A percentile compares a stretch with the other conserved stretches of the same genome.
Evolutionary conservation across 64 coral and sea anemone species (phyloP).

Genomic region (Pocillopora damicornis): DNA sequence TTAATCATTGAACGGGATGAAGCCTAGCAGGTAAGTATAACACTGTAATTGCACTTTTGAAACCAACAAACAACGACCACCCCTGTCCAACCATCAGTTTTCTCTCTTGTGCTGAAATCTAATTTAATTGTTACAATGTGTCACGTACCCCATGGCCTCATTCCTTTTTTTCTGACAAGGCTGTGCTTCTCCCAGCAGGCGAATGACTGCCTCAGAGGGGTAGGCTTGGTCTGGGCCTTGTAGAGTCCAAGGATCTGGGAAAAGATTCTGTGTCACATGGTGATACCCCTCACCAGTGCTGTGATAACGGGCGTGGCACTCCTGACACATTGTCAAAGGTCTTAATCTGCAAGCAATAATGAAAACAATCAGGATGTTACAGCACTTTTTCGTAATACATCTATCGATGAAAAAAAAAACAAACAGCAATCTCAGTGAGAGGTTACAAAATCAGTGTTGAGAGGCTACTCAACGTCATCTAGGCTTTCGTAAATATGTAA

Average conservation of each 20-base stretch:
- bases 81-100: too few species aligned
- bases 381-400: background rate
- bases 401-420: too few species aligned
- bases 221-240: slow-evolving; percentile 75
- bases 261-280: slow-evolving; percentile 80
- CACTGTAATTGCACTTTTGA: too few species aligned
- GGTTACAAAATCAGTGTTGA: too few species aligned
- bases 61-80: too few species aligned
- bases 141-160: slow-evolving; percentile 81
- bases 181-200: slow-evolving; percentile 81
- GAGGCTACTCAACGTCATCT: too few species aligned
- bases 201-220: slow-evolving; percentile 77
- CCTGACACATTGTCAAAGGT: slow-evolving; percentile 78
- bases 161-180: slow-evolving; percentile 72
- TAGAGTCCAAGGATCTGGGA: slow-evolving; percentile 87
- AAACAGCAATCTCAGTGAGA: too few species aligned
- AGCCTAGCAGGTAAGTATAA: too few species aligned
- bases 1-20: too few species aligned
- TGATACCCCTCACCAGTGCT: slow-evolving; percentile 42
- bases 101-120: too few species aligned
- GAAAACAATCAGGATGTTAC: background rate
- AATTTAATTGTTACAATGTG: background rate
- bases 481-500: too few species aligned
- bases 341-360: slow-evolving; percentile 11
- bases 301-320: slow-evolving; percentile 73